Evolutionary conservation across 1,140 invertebrate genomes (phyloP), one percentile per base, ranked within the genome.

Genomic region (Scaptomyza montana): DNA sequence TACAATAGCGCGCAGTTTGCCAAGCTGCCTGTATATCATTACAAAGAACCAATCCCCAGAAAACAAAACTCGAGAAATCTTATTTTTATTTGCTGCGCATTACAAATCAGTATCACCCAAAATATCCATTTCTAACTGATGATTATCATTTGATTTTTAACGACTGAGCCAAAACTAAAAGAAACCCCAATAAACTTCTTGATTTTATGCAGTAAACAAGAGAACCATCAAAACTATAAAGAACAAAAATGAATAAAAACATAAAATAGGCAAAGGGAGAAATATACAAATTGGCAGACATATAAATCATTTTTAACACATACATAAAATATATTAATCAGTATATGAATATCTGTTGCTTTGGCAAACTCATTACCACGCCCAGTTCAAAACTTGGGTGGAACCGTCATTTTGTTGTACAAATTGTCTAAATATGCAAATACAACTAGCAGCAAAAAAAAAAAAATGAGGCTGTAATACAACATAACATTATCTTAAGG

Each of bases 361-460:
- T 16, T 16, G 16, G 16, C 59, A 55, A 64, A 60, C 66, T 74
- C 67, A 84, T 74, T 84, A 66, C 73, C 80, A 84, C 80, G 80
- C 80, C 80, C 60, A 70, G 67, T 70, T 72, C 19, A 59, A 19
- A 21, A 8, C 7, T 33, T 13, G 30, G 33, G 46, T 43, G 72
- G 13, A 59, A 59, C 49, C 78, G 76, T 77, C 62, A 65, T 51
- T 51, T 77, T 51, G 57, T 51, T 43, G 46, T 49, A 77, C 74
- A 81, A 80, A 80, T 80, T 80, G 74, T 73, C 46, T 62, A 78
- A 76, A 77, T 85, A 84, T 84, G 80, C 80, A 61, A 84, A 84
- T 84, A 36, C 28, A 43, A 43, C 39, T 5, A 43, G 13, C 19
- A 25, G 39, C 6, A 8, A 16, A 7, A 9, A 25, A 36, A 56